These are phyloP conservation scores for Acipenser ruthenus DNA, from an alignment of 2,797 vertebrate genomes.

Conservation along the genomic window DNA sequence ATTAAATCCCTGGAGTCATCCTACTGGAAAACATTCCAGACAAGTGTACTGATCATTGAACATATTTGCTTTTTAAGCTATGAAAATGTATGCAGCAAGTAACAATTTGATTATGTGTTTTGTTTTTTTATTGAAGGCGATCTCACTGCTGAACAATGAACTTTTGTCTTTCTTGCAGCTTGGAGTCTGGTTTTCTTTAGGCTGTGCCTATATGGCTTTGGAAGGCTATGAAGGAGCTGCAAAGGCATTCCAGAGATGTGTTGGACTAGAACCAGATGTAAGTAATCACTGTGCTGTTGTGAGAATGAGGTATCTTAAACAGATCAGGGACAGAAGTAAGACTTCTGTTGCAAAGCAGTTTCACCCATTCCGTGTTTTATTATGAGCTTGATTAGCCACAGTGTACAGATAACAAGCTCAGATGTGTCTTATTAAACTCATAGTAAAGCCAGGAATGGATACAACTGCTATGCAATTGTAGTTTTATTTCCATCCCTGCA, in stretches of 20 bases:
- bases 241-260: conserved; percentile 85
- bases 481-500: too few relatives aligned
- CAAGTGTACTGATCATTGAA: background rate
- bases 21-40: background rate
- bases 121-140: background rate
- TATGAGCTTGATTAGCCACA: too few relatives aligned
- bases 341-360: too few relatives aligned
- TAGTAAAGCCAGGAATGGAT: too few relatives aligned
- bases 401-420: too few relatives aligned
- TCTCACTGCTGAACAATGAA: conserved; percentile 1
- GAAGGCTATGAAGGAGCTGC: conserved; percentile 83
- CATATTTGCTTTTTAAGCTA: background rate
- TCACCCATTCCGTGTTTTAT: too few relatives aligned
- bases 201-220: conserved; percentile 82
- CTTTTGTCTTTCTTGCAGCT: conserved; percentile 54
- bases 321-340: too few relatives aligned
- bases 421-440: too few relatives aligned
- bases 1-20: background rate
- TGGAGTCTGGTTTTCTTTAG: conserved; percentile 93
- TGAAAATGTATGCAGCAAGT: too few relatives aligned
- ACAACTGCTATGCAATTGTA: too few relatives aligned
- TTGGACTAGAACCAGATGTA: conserved; percentile 88
- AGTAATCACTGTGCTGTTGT: conserved; percentile 37
- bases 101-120: background rate
- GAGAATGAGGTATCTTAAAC: too few relatives aligned